A percentile compares a stretch with the other conserved stretches of the same genome.
phyloP scores from a whole-genome alignment of 2,888 invertebrate species.

The Drosophila paucipuncta region DNA sequence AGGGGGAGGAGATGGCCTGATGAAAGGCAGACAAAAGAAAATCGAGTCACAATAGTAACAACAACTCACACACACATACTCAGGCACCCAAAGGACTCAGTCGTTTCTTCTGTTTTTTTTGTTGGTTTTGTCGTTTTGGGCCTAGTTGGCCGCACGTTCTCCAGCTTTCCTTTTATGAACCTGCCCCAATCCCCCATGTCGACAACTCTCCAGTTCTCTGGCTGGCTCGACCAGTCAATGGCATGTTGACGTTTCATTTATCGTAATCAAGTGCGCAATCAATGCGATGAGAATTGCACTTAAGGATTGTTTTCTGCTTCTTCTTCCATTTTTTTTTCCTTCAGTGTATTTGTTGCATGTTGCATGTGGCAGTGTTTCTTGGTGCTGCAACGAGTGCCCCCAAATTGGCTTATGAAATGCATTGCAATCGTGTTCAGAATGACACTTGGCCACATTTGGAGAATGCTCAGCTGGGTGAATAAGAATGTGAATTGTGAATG shows the following conservation, averaged over 20 bases:
- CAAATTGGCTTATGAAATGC: constrained; percentile 56
- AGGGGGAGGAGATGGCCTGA: constrained; percentile 18
- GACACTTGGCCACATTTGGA: constrained; percentile 21
- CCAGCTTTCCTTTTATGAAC: constrained; percentile 8
- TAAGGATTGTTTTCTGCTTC: constrained; percentile 51
- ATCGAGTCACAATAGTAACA: constrained; percentile 51
- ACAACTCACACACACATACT: constrained; percentile 9
- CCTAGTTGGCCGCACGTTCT: constrained; percentile 43
- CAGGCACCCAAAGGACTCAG: constrained; percentile 12
- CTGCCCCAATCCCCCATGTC: background rate
- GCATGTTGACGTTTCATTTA: constrained; percentile 78
- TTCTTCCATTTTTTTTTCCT: background rate
- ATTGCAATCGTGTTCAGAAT: constrained; percentile 28
- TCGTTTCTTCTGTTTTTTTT: too few species aligned
- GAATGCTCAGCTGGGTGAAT: background rate
- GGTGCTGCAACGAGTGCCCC: constrained; percentile 6
- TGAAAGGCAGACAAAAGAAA: constrained; percentile 72
- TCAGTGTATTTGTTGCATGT: constrained; percentile 10
- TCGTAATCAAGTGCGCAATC: constrained; percentile 80
- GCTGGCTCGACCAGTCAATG: constrained; percentile 32
- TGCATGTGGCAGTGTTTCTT: background rate
- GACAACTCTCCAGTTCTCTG: background rate
- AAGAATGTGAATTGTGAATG: background rate
- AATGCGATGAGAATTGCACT: constrained; percentile 78
- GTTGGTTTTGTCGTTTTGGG: constrained; percentile 21